Conservation (phyloP, 2,113 vertebrate genomes). For the Gavia stellata region DNA sequence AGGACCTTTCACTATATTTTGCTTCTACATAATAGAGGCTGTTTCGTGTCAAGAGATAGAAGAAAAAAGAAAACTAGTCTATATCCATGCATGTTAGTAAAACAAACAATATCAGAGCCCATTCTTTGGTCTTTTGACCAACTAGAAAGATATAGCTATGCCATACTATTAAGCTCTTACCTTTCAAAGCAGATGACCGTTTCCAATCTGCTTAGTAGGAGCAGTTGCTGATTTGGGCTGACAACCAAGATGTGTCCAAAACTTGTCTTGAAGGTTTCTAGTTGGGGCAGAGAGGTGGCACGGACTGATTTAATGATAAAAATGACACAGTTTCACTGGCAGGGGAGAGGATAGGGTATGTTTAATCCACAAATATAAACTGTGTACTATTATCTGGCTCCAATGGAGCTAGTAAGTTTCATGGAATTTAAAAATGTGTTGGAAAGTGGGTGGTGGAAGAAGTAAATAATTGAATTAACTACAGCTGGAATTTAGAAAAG, state of each 20-base stretch:
- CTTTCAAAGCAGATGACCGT: not conserved
- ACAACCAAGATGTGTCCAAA: not conserved
- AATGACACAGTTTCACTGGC: not conserved
- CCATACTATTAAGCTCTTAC: not conserved
- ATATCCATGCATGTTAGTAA: not conserved
- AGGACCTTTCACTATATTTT: not conserved
- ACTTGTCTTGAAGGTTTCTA: not conserved
- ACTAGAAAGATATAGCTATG: not conserved
- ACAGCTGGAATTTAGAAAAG: not conserved
- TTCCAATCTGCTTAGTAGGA: not conserved
- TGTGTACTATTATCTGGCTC: not conserved
- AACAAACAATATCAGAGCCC: not conserved
- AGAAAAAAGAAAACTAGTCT: not conserved
- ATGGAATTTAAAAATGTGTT: not conserved
- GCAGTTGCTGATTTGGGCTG: not conserved
- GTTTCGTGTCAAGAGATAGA: not conserved
- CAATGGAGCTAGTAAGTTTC: not conserved
- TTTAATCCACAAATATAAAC: not conserved
- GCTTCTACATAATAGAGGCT: fast-evolving
- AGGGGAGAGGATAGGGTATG: not conserved
- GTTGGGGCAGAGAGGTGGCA: not conserved
- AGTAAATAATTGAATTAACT: not conserved
- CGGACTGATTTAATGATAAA: not conserved
- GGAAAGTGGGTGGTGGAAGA: not conserved
- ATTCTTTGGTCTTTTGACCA: not conserved